Conservation (phyloP, 37 sponge, comb jelly and placozoan species). For the Spongilla lacustris region DNA sequence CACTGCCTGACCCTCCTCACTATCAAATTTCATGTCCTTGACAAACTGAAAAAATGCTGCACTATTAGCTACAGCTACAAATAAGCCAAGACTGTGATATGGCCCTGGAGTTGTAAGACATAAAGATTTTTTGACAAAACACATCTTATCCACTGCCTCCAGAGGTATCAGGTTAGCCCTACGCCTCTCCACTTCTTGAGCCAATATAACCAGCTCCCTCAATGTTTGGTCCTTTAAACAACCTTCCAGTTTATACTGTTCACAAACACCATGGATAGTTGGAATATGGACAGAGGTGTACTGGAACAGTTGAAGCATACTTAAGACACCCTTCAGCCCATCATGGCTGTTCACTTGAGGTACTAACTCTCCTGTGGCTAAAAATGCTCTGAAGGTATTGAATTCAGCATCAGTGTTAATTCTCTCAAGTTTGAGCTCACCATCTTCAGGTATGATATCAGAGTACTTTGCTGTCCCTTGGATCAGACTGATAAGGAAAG, state of each 20-base stretch:
- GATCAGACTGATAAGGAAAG: slow-evolving; percentile 3
- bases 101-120: slow-evolving; percentile 2
- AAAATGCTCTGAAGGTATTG: slow-evolving; percentile 28
- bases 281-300: slow-evolving; percentile 57
- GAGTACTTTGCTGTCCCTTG: slow-evolving; percentile 31
- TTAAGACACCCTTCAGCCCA: slow-evolving; percentile 50
- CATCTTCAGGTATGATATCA: slow-evolving; percentile 23
- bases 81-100: slow-evolving; percentile 33
- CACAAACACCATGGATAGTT: slow-evolving; percentile 64
- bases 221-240: slow-evolving; percentile 60
- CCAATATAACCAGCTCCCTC: slow-evolving; percentile 32
- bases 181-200: slow-evolving; percentile 6
- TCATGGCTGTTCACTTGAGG: slow-evolving; percentile 9
- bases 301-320: slow-evolving; percentile 77
- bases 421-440: slow-evolving; percentile 13
- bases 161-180: slow-evolving; percentile 50
- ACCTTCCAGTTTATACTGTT: slow-evolving; percentile 55
- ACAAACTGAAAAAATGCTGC: slow-evolving; percentile 68
- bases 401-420: neutral
- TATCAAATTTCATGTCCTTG: slow-evolving; percentile 65
- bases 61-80: slow-evolving; percentile 60
- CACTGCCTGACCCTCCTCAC: slow-evolving; percentile 34
- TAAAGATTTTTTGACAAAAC: slow-evolving; percentile 33
- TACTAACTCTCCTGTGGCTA: neutral
- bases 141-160: slow-evolving; percentile 55